phyloP scores from a whole-genome alignment of 2,888 invertebrate genomes.

The Alloscopus bannaensis region DNA sequence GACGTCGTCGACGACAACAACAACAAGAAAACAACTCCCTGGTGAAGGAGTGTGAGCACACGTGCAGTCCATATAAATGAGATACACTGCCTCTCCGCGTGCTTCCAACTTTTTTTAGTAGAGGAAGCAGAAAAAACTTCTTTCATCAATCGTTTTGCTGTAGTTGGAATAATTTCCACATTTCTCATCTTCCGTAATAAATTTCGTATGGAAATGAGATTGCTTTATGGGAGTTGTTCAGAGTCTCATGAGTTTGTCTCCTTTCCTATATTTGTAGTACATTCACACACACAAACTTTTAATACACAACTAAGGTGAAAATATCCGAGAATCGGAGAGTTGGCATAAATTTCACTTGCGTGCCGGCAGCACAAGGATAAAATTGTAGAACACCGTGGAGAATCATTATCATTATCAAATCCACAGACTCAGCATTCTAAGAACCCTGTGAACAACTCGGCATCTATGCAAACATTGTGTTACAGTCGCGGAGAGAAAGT shows the following conservation, averaged over 20 bases:
- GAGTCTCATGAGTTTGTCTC: not conserved
- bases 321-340: not conserved
- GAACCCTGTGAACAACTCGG: not conserved
- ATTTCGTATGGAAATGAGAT: constrained; percentile 36
- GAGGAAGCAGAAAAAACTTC: constrained; percentile 33
- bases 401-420: constrained; percentile 4
- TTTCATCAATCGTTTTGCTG: constrained; percentile 26
- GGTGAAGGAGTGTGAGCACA: not conserved
- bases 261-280: constrained; percentile 14
- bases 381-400: constrained; percentile 16
- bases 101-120: not conserved
- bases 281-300: not conserved
- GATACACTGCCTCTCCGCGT: not conserved
- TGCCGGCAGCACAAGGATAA: not conserved
- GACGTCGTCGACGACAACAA: not conserved
- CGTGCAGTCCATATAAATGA: constrained; percentile 8
- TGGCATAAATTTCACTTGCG: not conserved
- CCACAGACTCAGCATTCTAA: not conserved
- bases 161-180: constrained; percentile 39
- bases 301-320: constrained; percentile 12
- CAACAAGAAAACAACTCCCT: constrained; percentile 18
- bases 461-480: not conserved
- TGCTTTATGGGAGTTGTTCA: constrained; percentile 18
- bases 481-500: too few relatives aligned
- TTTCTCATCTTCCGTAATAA: constrained; percentile 33